phyloP scores from a whole-genome alignment of 2,888 invertebrate genomes.

The Brachynemurus nebulosus region DNA sequence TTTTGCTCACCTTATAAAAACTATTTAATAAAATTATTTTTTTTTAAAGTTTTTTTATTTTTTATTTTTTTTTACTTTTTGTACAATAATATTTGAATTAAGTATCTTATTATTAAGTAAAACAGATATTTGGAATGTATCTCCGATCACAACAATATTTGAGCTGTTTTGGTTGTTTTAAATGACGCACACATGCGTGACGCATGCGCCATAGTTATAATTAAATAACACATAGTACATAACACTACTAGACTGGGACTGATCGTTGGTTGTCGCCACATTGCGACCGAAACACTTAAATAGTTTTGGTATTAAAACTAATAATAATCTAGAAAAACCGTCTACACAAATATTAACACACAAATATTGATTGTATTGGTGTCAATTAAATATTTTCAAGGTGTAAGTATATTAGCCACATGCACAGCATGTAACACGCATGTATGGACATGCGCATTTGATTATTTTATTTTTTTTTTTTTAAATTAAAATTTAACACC shows the following conservation, averaged over 20 bases:
- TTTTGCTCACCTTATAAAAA: conserved; percentile 1
- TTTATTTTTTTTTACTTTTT: no score
- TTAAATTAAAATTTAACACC: neutral
- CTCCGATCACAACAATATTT: conserved; percentile 1
- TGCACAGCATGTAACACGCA: neutral
- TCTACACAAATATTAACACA: conserved; percentile 9
- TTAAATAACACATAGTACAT: neutral
- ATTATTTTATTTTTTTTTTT: neutral
- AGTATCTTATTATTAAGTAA: no score
- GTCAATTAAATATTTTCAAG: no score
- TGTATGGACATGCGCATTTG: neutral
- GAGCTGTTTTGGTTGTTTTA: neutral
- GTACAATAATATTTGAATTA: no score
- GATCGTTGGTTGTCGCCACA: conserved; percentile 2
- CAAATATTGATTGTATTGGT: conserved; percentile 6
- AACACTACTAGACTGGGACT: conserved; percentile 1
- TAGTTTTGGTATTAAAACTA: neutral
- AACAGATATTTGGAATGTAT: conserved; percentile 2
- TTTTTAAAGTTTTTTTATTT: neutral
- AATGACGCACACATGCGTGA: neutral
- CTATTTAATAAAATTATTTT: no score
- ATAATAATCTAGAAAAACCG: conserved; percentile 7
- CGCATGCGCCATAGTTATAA: neutral
- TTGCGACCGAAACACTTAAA: conserved; percentile 3
- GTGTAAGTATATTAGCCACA: no score